Evolutionary conservation across 2,888 invertebrate genomes (phyloP), one percentile per base, ranked within the genome.

Genomic region (Geotrupes spiniger): DNA sequence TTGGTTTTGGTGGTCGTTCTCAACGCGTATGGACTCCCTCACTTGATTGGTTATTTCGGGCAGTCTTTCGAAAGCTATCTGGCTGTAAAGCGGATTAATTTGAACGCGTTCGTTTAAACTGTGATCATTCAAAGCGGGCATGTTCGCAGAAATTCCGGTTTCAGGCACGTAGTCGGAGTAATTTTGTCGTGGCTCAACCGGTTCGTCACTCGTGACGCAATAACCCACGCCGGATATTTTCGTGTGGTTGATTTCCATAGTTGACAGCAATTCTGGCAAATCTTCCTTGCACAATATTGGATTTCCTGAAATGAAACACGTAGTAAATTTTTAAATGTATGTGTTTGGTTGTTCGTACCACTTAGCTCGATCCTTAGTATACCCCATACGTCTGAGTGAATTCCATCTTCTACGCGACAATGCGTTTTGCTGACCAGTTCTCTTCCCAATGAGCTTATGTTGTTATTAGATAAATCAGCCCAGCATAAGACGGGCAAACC

Each of bases 401-500:
- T 87, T 45, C 88, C 88, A 68, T 89, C 87, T 64, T 87, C 87
- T 50, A 87, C 83, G 52, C 81, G 85, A 70, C 91, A 92, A 59
- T 85, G 80, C 1, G 90, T 89, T 68, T 89, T 87, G 15, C 87
- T 81, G 1, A 89, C 88, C 37, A 91, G 75, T 63, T 89, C 88
- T 42, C 82, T 79, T 44, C 87, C 85, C 15, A 91, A 77, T 4
- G 81, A 78, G 42, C 80, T 77, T 54, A 92, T 90, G 63, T 81
- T 79, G 70, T 92, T 92, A 63, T 84, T 80, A 2, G 87, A 87
- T 36, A 92, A 74, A 70, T 91, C 88, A 2, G 88, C 90, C 69
- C 84, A 81, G 65, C 91, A 92, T 5, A 92, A 76, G 1, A 85
- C 83, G 0, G 91, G 90, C 52, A 91, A 74, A 1, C 90, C 90